A percentile compares a stretch with the other conserved stretches of the same genome.
These are phyloP conservation scores for Irena cyanogastra DNA, from an alignment of 2,113 vertebrate genomes.

Conservation along the genomic window DNA sequence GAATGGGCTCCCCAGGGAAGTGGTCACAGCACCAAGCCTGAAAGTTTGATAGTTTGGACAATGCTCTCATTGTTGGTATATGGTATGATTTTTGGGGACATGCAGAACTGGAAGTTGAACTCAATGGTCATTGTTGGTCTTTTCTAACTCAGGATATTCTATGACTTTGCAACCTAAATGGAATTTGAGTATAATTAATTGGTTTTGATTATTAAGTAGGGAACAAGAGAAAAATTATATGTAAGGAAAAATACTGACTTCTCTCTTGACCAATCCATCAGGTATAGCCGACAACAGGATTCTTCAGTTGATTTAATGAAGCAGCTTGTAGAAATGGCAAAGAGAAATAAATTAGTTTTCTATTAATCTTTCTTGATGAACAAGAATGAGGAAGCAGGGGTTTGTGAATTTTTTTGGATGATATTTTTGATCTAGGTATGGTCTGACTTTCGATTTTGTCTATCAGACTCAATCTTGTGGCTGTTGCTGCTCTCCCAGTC, in stretches of 20 bases:
- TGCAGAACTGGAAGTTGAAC: not conserved
- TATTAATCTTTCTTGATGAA: not conserved
- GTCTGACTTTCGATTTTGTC: not conserved
- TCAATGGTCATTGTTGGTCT: not conserved
- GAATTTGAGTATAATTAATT: not conserved
- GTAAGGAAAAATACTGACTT: not conserved
- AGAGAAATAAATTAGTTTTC: not conserved
- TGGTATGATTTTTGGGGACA: not conserved
- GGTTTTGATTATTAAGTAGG: not conserved
- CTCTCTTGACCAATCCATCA: not conserved
- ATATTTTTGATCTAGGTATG: not conserved
- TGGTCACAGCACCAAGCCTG: not conserved
- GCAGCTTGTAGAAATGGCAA: not conserved
- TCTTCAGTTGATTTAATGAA: not conserved
- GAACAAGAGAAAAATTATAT: not conserved
- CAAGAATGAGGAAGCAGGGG: not conserved
- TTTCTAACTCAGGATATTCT: not conserved
- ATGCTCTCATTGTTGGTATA: not conserved
- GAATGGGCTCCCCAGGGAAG: not conserved
- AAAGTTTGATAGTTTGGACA: not conserved
- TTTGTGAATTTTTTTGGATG: rapidly evolving
- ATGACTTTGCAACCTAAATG: not conserved
- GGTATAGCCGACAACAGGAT: not conserved
- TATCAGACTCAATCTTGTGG: not conserved
- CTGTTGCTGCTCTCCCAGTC: not conserved